phyloP scores from a whole-genome alignment of 2,888 invertebrate genomes.

The Agrilus biguttatus region DNA sequence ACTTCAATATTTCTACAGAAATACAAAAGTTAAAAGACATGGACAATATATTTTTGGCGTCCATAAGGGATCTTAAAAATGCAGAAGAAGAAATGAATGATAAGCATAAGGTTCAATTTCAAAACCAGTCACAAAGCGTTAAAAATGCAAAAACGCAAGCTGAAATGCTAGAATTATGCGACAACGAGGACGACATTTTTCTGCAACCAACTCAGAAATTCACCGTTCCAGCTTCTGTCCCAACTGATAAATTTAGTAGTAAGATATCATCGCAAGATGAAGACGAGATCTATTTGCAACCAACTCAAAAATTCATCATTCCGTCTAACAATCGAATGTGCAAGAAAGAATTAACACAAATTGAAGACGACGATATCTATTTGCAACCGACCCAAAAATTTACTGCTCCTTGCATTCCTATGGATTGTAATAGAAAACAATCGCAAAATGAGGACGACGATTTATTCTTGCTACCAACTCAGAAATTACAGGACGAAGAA shows the following conservation, averaged over 20 bases:
- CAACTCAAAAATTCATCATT: constrained; percentile 11
- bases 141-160: neutral
- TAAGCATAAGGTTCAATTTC: no score
- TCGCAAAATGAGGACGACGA: constrained; percentile 1
- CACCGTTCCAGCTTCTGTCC: neutral
- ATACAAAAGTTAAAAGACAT: neutral
- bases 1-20: no score
- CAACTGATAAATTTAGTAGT: neutral
- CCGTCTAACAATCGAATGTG: neutral
- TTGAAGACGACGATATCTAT: constrained; percentile 5
- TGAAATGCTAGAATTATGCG: neutral
- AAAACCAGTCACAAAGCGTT: no score
- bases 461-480: constrained; percentile 7
- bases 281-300: constrained; percentile 12
- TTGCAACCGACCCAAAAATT: constrained; percentile 8
- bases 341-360: neutral
- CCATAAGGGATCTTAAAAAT: neutral
- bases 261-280: neutral
- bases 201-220: constrained; percentile 9
- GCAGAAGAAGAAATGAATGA: neutral
- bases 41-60: constrained; percentile 9
- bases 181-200: constrained; percentile 6
- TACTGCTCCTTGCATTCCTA: neutral
- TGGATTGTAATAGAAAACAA: neutral
- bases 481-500: constrained; percentile 1